These are phyloP conservation scores for Drosophila yakuba DNA, from an alignment of 1,140 invertebrate genomes.

Conservation along the genomic window DNA sequence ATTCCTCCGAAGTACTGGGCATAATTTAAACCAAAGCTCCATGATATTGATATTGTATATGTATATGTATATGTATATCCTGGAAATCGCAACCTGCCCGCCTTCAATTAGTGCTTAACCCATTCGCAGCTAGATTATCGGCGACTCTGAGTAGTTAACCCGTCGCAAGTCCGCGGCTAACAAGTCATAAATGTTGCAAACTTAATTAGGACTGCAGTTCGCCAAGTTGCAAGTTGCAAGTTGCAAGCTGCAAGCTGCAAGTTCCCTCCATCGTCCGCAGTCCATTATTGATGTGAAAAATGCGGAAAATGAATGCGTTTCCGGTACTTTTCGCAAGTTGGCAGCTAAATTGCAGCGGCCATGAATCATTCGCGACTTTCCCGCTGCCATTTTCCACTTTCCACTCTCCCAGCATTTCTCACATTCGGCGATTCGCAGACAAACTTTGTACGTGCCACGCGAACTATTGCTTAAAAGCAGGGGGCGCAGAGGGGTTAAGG, in stretches of 20 bases:
- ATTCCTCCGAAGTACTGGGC: neutral
- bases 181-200: slow-evolving; percentile 80
- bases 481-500: slow-evolving; percentile 1
- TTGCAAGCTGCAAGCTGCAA: no score
- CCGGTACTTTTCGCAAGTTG: slow-evolving; percentile 81
- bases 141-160: slow-evolving; percentile 2
- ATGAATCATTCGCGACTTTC: slow-evolving; percentile 67
- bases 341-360: slow-evolving; percentile 78
- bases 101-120: slow-evolving; percentile 1
- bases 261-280: slow-evolving; percentile 19
- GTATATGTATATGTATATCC: neutral
- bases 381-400: slow-evolving; percentile 9
- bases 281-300: slow-evolving; percentile 83
- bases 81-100: neutral
- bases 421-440: slow-evolving; percentile 58
- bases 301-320: slow-evolving; percentile 83
- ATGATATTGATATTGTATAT: neutral
- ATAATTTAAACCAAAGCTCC: neutral
- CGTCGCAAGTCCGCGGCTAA: slow-evolving; percentile 39
- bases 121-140: neutral
- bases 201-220: slow-evolving; percentile 67
- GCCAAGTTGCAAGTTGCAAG: neutral
- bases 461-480: slow-evolving; percentile 17
- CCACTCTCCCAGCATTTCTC: slow-evolving; percentile 35
- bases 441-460: slow-evolving; percentile 79